A percentile compares a stretch with the other conserved stretches of the same genome.
Evolutionary conservation across 2,797 vertebrate genomes (phyloP).

Genomic region (Pangasius krempfi): DNA sequence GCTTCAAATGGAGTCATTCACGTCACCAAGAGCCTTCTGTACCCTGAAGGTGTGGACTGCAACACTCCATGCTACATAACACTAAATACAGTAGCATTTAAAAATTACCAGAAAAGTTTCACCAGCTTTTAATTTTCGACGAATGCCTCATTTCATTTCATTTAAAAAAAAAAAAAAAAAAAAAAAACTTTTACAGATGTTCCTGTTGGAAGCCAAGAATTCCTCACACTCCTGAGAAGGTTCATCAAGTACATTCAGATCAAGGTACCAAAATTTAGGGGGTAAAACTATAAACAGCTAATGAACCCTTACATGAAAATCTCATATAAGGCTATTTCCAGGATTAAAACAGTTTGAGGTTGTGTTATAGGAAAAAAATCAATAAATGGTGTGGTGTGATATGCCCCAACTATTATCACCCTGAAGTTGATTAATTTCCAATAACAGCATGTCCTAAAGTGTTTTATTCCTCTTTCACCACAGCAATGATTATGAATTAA

Average conservation of each 20-base stretch:
- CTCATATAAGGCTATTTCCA: not conserved
- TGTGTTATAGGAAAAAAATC: not conserved
- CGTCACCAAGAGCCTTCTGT: constrained; percentile 84
- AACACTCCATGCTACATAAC: not conserved
- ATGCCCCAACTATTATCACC: not conserved
- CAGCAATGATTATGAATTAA: not conserved
- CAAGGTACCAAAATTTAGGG: constrained; percentile 79
- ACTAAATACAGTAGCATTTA: not conserved
- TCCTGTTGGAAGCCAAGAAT: constrained; percentile 87
- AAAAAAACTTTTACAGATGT: constrained; percentile 73
- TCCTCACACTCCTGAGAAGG: constrained; percentile 82
- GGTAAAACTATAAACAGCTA: not conserved
- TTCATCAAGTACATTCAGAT: constrained; percentile 88
- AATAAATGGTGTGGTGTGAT: not conserved
- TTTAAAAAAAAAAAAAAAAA: too few relatives aligned
- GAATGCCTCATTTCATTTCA: not conserved
- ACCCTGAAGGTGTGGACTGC: constrained; percentile 82
- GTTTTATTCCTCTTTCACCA: not conserved
- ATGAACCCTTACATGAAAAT: not conserved
- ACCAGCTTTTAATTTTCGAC: not conserved
- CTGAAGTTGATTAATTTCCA: not conserved
- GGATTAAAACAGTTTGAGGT: not conserved
- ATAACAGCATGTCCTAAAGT: not conserved
- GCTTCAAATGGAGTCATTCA: constrained; percentile 94
- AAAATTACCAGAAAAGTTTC: not conserved